Conservation (phyloP, 2,797 vertebrate species). For the Capromys pilorides region DNA sequence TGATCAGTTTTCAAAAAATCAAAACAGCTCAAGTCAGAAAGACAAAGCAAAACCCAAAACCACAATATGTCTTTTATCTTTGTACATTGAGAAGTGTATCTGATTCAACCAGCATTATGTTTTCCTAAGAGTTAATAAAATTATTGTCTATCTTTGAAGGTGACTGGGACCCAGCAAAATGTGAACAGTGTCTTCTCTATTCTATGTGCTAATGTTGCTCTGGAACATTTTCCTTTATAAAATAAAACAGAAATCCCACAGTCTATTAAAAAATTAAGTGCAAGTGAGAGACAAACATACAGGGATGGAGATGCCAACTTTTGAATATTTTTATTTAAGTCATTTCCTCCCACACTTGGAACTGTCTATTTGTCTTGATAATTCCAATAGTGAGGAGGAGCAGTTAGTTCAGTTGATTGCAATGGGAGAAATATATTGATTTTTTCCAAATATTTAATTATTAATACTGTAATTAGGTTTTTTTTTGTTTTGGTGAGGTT, state of each 20-base stretch:
- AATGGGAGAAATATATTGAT: slow-evolving; percentile 56
- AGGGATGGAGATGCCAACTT: background rate
- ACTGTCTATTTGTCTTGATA: background rate
- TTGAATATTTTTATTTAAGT: slow-evolving; percentile 42
- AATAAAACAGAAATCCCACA: background rate
- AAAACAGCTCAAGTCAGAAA: background rate
- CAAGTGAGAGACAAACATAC: background rate
- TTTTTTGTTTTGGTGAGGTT: slow-evolving; percentile 54
- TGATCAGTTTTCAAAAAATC: background rate
- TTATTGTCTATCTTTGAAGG: slow-evolving; percentile 1
- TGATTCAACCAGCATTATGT: background rate
- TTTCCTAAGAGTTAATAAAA: background rate
- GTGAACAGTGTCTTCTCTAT: background rate
- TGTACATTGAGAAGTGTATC: background rate
- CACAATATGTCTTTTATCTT: background rate
- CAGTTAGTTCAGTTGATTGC: slow-evolving; percentile 16
- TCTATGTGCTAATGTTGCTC: background rate
- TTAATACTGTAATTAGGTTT: slow-evolving; percentile 53
- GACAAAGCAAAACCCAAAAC: background rate
- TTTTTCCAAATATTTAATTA: slow-evolving; percentile 59
- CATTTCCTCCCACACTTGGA: slow-evolving; percentile 23
- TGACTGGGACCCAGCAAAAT: background rate
- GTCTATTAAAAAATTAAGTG: slow-evolving; percentile 3
- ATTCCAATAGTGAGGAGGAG: background rate
- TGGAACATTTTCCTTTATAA: background rate